Percentiles rank a stretch among this genome's conserved stretches.
These are phyloP conservation scores for Helleia helle DNA, from an alignment of 2,888 invertebrate species.

Conservation along the genomic window DNA sequence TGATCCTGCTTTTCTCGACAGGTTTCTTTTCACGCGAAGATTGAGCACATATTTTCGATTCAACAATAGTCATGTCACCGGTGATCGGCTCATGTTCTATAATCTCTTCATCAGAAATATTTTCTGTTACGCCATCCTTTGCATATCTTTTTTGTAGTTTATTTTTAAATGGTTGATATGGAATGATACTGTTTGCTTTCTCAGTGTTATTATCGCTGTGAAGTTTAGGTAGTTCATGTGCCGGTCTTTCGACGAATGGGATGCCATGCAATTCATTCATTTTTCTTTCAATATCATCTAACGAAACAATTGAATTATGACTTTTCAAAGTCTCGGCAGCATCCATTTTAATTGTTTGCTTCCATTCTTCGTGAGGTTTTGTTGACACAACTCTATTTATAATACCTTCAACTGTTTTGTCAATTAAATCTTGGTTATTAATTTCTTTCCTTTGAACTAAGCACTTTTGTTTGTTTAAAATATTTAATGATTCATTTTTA, in stretches of 20 bases:
- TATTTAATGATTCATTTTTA: conserved; percentile 25
- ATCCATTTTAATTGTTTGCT: conserved; percentile 13
- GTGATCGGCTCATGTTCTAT: conserved; percentile 35
- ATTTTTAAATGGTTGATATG: conserved; percentile 35
- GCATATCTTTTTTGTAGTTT: conserved; percentile 28
- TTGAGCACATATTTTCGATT: conserved; percentile 17
- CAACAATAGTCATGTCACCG: conserved; percentile 26
- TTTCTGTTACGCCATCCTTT: conserved; percentile 21
- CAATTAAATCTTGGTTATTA: conserved; percentile 54
- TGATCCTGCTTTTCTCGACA: conserved; percentile 33
- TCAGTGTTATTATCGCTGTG: conserved; percentile 32
- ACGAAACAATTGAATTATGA: conserved; percentile 27
- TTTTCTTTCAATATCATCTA: conserved; percentile 61
- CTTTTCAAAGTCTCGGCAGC: conserved; percentile 25
- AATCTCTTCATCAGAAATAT: conserved; percentile 31
- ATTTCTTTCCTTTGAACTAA: conserved; percentile 36
- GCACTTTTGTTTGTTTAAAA: conserved; percentile 24
- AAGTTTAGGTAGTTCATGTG: conserved; percentile 41
- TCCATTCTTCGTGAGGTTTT: conserved; percentile 35
- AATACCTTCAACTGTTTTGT: conserved; percentile 61
- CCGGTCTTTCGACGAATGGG: conserved; percentile 49
- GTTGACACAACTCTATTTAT: conserved; percentile 39
- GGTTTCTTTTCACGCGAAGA: conserved; percentile 34
- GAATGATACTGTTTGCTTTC: conserved; percentile 26
- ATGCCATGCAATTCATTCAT: conserved; percentile 67